Evolutionary conservation across 2,888 invertebrate genomes (phyloP).

Genomic region (Machimus rusticus): DNA sequence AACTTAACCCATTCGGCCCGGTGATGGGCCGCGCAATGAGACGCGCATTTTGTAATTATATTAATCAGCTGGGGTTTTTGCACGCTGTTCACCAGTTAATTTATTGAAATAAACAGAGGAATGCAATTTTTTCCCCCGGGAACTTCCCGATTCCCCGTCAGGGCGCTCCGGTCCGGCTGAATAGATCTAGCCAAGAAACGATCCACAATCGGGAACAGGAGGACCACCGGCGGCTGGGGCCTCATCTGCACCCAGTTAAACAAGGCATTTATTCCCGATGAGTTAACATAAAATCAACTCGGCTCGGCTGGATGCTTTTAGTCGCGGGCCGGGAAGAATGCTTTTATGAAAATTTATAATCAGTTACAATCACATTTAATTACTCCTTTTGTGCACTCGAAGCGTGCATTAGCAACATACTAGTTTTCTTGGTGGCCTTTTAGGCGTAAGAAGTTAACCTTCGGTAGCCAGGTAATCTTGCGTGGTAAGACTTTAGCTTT

Average conservation of each 20-base stretch:
- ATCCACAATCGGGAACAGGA: neutral
- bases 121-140: neutral
- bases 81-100: neutral
- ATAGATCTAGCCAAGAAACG: neutral
- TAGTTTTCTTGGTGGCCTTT: neutral
- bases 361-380: constrained; percentile 14
- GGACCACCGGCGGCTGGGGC: neutral
- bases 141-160: neutral
- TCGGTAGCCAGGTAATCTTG: constrained; percentile 13
- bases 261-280: constrained; percentile 12
- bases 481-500: neutral
- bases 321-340: neutral
- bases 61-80: neutral
- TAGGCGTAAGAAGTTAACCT: constrained; percentile 13
- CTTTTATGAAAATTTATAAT: neutral
- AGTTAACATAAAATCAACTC: neutral
- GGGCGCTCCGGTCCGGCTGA: neutral
- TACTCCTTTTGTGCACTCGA: neutral
- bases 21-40: neutral
- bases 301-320: neutral
- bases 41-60: neutral
- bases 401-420: neutral
- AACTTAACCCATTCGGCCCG: neutral
- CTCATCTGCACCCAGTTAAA: neutral
- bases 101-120: neutral